Conservation (phyloP, 1,140 invertebrate genomes). For the Rhizoglyphus robini region DNA sequence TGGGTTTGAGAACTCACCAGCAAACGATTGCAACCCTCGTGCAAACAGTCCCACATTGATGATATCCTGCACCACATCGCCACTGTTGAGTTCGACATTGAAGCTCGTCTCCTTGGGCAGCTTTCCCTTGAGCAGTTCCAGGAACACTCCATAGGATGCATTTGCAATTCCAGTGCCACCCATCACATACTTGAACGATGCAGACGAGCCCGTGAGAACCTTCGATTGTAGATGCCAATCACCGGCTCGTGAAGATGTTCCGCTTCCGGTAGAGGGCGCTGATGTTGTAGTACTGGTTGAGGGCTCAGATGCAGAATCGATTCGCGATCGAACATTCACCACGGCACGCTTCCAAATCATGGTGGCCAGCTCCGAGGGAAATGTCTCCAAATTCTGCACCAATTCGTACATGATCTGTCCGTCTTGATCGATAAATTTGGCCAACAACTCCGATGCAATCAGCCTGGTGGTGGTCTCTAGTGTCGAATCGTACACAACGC, state of each 20-base stretch:
- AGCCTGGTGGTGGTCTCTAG: conserved; percentile 55
- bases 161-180: conserved; percentile 37
- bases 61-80: conserved; percentile 32
- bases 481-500: conserved; percentile 28
- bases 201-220: conserved; percentile 30
- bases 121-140: conserved; percentile 56
- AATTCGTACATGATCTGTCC: conserved; percentile 17
- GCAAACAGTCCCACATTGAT: conserved; percentile 57
- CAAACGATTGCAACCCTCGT: conserved; percentile 52
- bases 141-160: conserved; percentile 53
- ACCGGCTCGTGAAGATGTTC: neutral
- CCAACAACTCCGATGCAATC: conserved; percentile 54
- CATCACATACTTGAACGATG: conserved; percentile 19
- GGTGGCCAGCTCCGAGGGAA: conserved; percentile 21
- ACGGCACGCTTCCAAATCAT: conserved; percentile 21
- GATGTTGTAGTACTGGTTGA: too few relatives aligned
- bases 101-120: conserved; percentile 59
- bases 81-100: conserved; percentile 47
- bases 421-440: conserved; percentile 35
- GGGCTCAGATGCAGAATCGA: neutral
- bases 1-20: conserved; percentile 28
- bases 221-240: conserved; percentile 34
- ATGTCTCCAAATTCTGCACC: conserved; percentile 21
- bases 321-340: neutral
- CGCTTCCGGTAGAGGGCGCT: neutral